A percentile compares a stretch with the other conserved stretches of the same genome.
Evolutionary conservation across 2,113 vertebrate species (phyloP).

Genomic region (Pterocles gutturalis): DNA sequence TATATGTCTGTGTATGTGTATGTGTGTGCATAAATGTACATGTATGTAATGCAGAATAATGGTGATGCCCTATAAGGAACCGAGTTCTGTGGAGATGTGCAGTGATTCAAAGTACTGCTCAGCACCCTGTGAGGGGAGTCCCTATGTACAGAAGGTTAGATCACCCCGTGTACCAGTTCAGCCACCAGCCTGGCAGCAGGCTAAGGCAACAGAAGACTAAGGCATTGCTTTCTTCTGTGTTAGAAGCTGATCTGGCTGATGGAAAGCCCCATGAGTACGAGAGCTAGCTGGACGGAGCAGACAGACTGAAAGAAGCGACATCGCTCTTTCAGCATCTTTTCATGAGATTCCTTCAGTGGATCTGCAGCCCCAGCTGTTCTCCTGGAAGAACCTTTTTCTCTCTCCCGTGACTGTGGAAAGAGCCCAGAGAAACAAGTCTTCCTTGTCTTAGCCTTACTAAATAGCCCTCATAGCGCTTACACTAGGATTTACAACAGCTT

Average conservation of each 20-base stretch:
- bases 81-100: not conserved
- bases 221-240: rapidly evolving
- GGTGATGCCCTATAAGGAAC: not conserved
- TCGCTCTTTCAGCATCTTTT: not conserved
- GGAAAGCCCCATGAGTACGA: not conserved
- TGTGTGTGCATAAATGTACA: no score
- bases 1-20: no score
- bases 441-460: not conserved
- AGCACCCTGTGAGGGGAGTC: not conserved
- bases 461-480: not conserved
- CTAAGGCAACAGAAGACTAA: not conserved
- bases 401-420: not conserved
- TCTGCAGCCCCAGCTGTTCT: not conserved
- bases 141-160: not conserved
- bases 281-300: not conserved
- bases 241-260: not conserved
- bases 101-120: not conserved
- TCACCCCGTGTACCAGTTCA: not conserved
- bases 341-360: not conserved
- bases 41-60: not conserved
- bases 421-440: not conserved
- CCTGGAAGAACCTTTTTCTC: not conserved
- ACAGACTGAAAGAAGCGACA: not conserved
- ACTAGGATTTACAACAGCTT: not conserved
- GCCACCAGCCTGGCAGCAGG: not conserved